Evolutionary conservation across 2,888 invertebrate species (phyloP), one percentile per base, ranked within the genome.

Genomic region (Perdita meconis): DNA sequence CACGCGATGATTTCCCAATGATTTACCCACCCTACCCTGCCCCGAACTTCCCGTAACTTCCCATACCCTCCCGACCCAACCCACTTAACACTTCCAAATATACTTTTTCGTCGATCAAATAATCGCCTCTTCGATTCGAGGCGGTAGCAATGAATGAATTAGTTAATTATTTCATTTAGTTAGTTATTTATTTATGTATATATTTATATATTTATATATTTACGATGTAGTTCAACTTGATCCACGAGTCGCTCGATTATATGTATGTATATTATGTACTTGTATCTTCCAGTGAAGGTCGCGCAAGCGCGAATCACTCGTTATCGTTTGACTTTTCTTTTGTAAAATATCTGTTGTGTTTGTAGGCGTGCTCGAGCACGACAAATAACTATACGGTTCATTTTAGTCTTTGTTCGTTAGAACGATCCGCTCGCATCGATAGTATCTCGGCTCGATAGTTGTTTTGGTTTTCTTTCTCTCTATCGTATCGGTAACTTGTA

Each of bases 171-270:
- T 64, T 42, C 59, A 36, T 55, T 53, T 65, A 47, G 16, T 53
- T 76, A 67, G 42, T 68, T 76, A 60, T 74, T 61, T 70, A 69
- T 55, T 61, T 70, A 65, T 66, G 40, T 70, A 61, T 73, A 59
- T 68, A 40, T 68, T 34, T 55, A 60, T 65, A 60, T 56, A 57
- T 65, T 12, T 66, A 67, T 56, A 67, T 71, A 51, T 74, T 42
- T 72, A 74, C 60, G 50, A 61, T 38, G 66, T 53, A 74, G 36
- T 75, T 81, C 78, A 55, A 66, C 55, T 66, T 68, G 75, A 75
- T 71, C 71, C 68, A 69, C 50, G 67, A 69, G 47, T 69, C 69
- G 56, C n/a, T 50, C 50, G 56, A 60, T 73, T 66, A 34, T 47
- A 76, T n/a, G n/a, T n/a, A n/a, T n/a, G n/a, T n/a, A n/a, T n/a